A percentile compares a stretch with the other conserved stretches of the same genome.
phyloP scores from a whole-genome alignment of 2,797 vertebrate genomes.

The Eulemur albifrons region DNA sequence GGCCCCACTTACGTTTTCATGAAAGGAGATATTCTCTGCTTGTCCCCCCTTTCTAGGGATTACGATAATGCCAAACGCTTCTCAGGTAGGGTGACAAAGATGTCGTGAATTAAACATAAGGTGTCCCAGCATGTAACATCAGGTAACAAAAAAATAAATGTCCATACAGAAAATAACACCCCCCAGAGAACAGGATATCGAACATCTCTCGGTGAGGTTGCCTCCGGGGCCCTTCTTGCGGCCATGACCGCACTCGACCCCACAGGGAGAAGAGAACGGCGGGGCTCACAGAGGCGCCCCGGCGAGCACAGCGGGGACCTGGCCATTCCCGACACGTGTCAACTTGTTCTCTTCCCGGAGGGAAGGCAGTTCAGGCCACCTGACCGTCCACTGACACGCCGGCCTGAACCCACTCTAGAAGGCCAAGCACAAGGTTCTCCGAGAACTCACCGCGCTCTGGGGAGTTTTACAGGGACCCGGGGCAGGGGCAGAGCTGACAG shows the following conservation, averaged over 20 bases:
- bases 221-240: background rate
- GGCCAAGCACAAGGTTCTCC: background rate
- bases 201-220: too few species aligned
- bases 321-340: background rate
- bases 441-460: rapidly evolving
- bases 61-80: background rate
- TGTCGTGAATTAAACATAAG: background rate
- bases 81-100: background rate
- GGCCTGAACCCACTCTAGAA: too few species aligned
- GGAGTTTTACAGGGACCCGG: rapidly evolving
- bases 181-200: background rate
- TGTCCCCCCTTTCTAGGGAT: background rate
- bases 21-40: background rate
- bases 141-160: background rate
- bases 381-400: rapidly evolving
- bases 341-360: background rate
- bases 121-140: background rate
- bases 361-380: background rate
- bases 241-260: background rate
- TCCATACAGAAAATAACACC: background rate
- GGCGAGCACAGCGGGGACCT: rapidly evolving
- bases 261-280: rapidly evolving
- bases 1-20: rapidly evolving
- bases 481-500: rapidly evolving
- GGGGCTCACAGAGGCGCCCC: background rate